Base-by-base conservation (phyloP, 1,140 invertebrate genomes). In the Apis laboriosa region DNA sequence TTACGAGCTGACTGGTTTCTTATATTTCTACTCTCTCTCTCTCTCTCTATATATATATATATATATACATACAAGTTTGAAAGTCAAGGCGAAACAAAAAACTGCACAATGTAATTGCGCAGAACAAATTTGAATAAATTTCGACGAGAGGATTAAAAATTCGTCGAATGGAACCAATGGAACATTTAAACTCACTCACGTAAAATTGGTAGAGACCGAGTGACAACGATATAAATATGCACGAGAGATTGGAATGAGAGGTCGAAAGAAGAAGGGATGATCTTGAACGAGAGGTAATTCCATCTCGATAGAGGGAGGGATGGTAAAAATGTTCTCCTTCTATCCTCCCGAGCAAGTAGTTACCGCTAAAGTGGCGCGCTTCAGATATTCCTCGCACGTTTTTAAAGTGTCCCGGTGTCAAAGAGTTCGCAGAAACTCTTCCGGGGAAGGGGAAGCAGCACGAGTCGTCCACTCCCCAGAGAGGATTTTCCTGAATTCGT, bases 401-500 rank as follows among this genome's bases (percentile, higher is more conserved):
- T 88, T 88, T 82, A 79, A 88, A 88, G 86, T 63, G 75, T 88
- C 76, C 66, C 67, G 34, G 70, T 80, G 83, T 88, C 87, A 88
- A 85, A 88, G 86, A 88, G 73, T 81, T 82, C 71, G 75, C 56
- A 24, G 64, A 66, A 66, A 68, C 76, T 85, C 68, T 55, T 78
- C 53, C 28, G 34, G 63, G 61, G n/a, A 84, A 68, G 61, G 63
- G 61, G n/a, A 81, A 68, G 61, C 24, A 56, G 67, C 73, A 82
- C 61, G 78, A 64, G 77, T 49, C 81, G 78, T 88, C 83, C 86
- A 85, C 72, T 88, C 86, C 83, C 83, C 63, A 53, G 79, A 88
- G 86, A 87, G 83, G 67, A 88, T 88, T 88, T 88, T 85, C 86
- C 61, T 78, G 86, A 88, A 88, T 88, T 88, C 86, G 87, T 88